Percentiles rank a stretch among this genome's conserved stretches.
Evolutionary conservation across 1,140 invertebrate species (phyloP).

Genomic region (Colletes latitarsis): DNA sequence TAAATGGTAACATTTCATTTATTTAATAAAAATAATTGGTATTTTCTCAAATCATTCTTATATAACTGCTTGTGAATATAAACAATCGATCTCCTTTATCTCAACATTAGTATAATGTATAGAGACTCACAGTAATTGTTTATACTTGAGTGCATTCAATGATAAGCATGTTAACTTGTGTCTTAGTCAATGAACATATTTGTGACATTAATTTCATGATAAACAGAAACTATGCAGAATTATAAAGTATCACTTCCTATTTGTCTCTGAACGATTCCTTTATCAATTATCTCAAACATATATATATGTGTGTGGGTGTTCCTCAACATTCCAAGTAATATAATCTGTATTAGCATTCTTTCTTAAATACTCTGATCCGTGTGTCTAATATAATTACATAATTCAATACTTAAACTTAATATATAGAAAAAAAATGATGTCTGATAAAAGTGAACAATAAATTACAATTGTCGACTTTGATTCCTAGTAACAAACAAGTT

Average conservation of each 20-base stretch:
- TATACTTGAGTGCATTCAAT: background rate
- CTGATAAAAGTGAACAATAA: background rate
- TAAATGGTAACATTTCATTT: background rate
- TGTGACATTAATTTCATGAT: background rate
- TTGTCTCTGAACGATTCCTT: background rate
- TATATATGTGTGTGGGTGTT: background rate
- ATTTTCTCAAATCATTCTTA: background rate
- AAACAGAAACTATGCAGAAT: background rate
- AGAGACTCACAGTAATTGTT: constrained; percentile 1
- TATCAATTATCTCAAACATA: background rate
- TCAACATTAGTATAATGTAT: constrained; percentile 3
- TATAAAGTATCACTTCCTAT: background rate
- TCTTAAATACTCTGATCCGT: background rate
- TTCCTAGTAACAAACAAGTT: background rate
- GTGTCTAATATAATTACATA: background rate
- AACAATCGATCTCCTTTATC: background rate
- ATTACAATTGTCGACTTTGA: background rate
- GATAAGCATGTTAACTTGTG: background rate
- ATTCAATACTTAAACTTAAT: background rate
- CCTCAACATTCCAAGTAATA: background rate
- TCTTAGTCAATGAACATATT: background rate
- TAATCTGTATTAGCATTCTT: background rate
- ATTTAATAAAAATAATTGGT: background rate
- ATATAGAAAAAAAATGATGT: background rate
- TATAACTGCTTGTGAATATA: background rate